phyloP scores from a whole-genome alignment of 2,888 invertebrate species.

The Caenorhabditis parvicauda region DNA sequence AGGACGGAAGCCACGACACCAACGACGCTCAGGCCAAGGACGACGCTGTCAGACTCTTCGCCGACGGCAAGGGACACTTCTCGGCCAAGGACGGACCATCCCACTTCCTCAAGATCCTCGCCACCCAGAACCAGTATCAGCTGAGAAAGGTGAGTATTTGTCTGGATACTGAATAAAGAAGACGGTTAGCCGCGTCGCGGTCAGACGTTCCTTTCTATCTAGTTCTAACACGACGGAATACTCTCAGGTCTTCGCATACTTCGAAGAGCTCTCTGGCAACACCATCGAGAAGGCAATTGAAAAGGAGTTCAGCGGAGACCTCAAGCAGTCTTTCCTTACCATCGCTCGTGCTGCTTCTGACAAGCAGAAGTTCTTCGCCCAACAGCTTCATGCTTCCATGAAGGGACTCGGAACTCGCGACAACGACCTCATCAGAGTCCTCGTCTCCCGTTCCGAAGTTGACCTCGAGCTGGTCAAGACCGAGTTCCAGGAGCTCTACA shows the following conservation, averaged over 20 bases:
- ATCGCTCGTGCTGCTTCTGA: constrained; percentile 37
- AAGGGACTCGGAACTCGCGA: constrained; percentile 55
- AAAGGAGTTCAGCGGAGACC: constrained; percentile 56
- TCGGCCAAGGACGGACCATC: constrained; percentile 35
- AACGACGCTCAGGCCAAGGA: constrained; percentile 38
- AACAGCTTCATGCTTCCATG: constrained; percentile 53
- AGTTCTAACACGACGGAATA: background rate
- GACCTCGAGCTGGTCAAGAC: constrained; percentile 82
- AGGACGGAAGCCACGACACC: constrained; percentile 41
- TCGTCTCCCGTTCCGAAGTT: constrained; percentile 56
- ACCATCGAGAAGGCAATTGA: constrained; percentile 46
- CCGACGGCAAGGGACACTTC: constrained; percentile 48
- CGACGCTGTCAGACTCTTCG: constrained; percentile 47
- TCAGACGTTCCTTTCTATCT: no score
- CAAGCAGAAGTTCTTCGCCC: constrained; percentile 57
- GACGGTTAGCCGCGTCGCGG: no score
- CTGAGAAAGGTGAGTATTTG: constrained; percentile 35
- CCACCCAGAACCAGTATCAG: constrained; percentile 50
- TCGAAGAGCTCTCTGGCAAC: constrained; percentile 31
- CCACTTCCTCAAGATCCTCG: constrained; percentile 45
- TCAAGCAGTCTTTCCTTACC: constrained; percentile 35
- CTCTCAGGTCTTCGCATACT: constrained; percentile 24
- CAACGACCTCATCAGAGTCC: constrained; percentile 51
- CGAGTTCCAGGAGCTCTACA: constrained; percentile 70
- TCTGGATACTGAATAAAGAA: background rate